A percentile compares a stretch with the other conserved stretches of the same genome.
phyloP scores from a whole-genome alignment of 2,888 invertebrate genomes.

The Himalopsyche japonica region DNA sequence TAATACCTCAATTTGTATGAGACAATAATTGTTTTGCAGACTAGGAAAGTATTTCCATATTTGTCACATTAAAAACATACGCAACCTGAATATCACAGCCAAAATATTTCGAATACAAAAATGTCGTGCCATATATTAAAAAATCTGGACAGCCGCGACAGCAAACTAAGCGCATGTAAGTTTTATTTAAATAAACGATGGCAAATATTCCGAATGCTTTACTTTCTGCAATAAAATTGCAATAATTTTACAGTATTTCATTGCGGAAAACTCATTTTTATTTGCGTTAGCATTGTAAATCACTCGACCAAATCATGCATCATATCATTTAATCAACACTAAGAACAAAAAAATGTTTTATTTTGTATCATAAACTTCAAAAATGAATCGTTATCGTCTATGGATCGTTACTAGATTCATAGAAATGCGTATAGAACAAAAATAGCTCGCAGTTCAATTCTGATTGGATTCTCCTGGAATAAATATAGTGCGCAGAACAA shows the following conservation, averaged over 20 bases:
- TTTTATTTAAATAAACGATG: constrained; percentile 7
- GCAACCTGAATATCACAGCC: not conserved
- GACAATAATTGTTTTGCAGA: too few relatives aligned
- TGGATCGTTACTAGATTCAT: too few relatives aligned
- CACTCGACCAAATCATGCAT: not conserved
- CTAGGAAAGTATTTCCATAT: not conserved
- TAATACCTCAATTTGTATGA: too few relatives aligned
- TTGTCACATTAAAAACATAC: not conserved
- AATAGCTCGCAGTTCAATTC: too few relatives aligned
- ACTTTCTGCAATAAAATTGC: not conserved
- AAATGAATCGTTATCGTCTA: too few relatives aligned
- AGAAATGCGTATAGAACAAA: too few relatives aligned
- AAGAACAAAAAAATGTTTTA: too few relatives aligned
- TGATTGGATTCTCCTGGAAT: too few relatives aligned
- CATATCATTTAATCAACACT: too few relatives aligned
- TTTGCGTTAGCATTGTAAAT: not conserved
- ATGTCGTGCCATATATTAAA: not conserved
- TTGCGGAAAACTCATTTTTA: not conserved
- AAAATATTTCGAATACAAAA: not conserved
- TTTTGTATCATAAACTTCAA: too few relatives aligned
- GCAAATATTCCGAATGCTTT: not conserved
- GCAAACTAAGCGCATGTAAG: not conserved
- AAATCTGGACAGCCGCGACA: constrained; percentile 5
- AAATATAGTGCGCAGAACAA: too few relatives aligned
- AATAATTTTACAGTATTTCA: not conserved